Base-by-base conservation (phyloP, 1,140 invertebrate genomes). In the Aphaenogaster rudis region DNA sequence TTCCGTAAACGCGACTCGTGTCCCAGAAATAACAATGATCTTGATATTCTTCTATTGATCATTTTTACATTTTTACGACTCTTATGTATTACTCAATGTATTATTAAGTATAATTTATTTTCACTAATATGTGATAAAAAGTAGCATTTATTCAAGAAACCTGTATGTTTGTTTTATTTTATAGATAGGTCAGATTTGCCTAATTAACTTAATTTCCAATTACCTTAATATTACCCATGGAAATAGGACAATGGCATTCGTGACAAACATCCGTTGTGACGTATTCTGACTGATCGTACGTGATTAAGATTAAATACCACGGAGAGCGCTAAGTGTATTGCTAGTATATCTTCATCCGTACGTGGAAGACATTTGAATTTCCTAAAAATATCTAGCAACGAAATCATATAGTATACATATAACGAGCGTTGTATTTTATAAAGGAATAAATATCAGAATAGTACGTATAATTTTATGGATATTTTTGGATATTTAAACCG, bases 111-210 rank as follows among this genome's bases (percentile, higher is more conserved):
- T 81, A 69, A 84, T 74, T 84, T 84, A 84, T 84, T 84, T 66
- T 74, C 80, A 74, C 15, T 84, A 74, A 84, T 82, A 82, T 74
- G 80, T 84, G 80, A 84, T 84, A 84, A 80, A 84, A 80, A 74
- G 9, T 84, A 84, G 67, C 28, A 74, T 15, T 69, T 84, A 74
- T 13, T 57, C 11, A n/a, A 61, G n/a, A 82, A 82, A 36, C 8
- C 33, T 74, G 54, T 74, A 84, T 7, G 28, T 28, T 63, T 74
- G 15, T 74, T 59, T 84, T 71, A 71, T 81, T 71, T 42, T 72
- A 48, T 72, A 72, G 21, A 72, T 74, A 63, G 69, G 11, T 74
- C 28, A 61, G 17, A 21, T 69, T 48, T 61, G 5, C 28, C 45
- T 82, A 82, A 59, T 45, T 81, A 59, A 81, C 21, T 28, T 72